Conservation (phyloP, 2,113 vertebrate species). For the Felis catus region DNA sequence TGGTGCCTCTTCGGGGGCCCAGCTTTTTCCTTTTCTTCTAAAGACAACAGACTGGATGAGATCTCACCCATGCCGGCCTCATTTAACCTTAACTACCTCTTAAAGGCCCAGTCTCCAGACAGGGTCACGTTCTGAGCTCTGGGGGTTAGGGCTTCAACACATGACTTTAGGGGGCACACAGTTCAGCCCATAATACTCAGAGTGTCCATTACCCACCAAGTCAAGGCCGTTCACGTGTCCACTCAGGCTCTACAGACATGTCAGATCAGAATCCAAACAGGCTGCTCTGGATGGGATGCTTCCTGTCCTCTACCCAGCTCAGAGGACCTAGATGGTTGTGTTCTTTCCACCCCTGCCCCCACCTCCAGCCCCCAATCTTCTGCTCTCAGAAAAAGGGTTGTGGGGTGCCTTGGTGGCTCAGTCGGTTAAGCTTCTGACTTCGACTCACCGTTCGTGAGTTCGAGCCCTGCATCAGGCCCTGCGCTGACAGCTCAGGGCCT, state of each 20-base stretch:
- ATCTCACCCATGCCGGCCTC: not conserved
- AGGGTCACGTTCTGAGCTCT: not conserved
- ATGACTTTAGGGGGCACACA: not conserved
- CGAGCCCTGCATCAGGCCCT: too few relatives aligned
- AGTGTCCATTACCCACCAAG: not conserved
- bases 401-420: too few relatives aligned
- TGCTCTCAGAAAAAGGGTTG: not conserved
- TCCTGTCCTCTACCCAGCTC: too few relatives aligned
- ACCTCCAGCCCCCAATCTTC: not conserved
- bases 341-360: not conserved
- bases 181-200: not conserved
- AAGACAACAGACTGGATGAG: not conserved
- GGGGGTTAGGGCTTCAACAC: not conserved
- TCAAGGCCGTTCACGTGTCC: not conserved
- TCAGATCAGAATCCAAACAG: not conserved
- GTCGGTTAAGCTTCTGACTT: too few relatives aligned
- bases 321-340: too few relatives aligned
- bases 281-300: not conserved
- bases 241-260: not conserved
- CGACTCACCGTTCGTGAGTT: too few relatives aligned
- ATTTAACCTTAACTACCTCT: not conserved
- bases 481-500: too few relatives aligned
- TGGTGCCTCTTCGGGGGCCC: fast-evolving
- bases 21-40: not conserved
- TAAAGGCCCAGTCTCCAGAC: not conserved